A percentile compares a stretch with the other conserved stretches of the same genome.
Conservation (phyloP, 2,113 vertebrate genomes). For the Pipra filicauda region DNA sequence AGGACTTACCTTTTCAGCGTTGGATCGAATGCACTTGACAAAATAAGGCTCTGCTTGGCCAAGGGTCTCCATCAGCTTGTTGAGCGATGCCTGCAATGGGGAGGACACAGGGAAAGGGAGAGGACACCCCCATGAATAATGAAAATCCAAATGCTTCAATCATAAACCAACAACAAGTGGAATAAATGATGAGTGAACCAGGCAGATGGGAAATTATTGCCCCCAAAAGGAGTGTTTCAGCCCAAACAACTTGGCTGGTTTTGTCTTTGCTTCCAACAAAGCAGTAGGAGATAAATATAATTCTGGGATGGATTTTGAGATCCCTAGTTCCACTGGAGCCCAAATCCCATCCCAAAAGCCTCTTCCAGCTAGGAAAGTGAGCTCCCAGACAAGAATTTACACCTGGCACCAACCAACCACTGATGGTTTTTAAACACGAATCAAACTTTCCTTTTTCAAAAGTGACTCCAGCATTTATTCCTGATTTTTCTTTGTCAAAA, state of each 20-base stretch:
- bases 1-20: constrained; percentile 91
- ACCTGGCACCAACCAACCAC: background rate
- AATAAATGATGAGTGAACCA: background rate
- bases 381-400: background rate
- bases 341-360: background rate
- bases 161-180: background rate
- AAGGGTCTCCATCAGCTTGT: constrained; percentile 97
- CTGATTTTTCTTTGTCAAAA: background rate
- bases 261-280: background rate
- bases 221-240: background rate
- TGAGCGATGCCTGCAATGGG: constrained; percentile 87
- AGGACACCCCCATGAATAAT: background rate
- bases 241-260: background rate
- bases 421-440: background rate
- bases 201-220: background rate
- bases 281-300: background rate
- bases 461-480: background rate
- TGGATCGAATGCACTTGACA: constrained; percentile 98
- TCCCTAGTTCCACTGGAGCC: background rate
- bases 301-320: background rate
- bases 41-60: constrained; percentile 97
- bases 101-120: background rate
- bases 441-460: background rate
- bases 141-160: background rate
- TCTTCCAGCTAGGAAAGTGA: background rate